Evolutionary conservation across 2,888 invertebrate species (phyloP), one percentile per base, ranked within the genome.

Genomic region (Thumatha senex): DNA sequence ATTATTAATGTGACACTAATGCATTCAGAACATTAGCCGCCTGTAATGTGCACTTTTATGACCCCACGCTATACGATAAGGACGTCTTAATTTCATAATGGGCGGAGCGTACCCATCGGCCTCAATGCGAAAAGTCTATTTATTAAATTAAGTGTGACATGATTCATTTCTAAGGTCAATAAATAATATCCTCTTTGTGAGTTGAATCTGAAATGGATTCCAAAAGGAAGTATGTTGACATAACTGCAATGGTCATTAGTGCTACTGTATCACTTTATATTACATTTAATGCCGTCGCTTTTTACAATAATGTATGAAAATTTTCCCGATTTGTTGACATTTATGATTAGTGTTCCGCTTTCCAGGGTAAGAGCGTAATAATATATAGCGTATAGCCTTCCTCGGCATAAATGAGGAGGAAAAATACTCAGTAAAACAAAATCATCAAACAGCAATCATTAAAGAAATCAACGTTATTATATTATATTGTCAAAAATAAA

Each of bases 1-100:
- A 89, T 70, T 63, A 74, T 75, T 79, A 84, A 86, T 85, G 85
- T 77, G 84, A 76, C 82, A 76, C 82, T 89, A 89, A 89, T 89
- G 88, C 82, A 78, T 69, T 72, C 70, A 63, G 70, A 67, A 78
- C 88, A 89, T 90, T 89, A 89, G 81, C 70, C 70, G 74, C 68
- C 76, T 75, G 77, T 87, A 84, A 89, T 84, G 81, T 78, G 71
- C 75, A 75, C 76, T 89, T 88, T 88, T 86, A 88, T 76, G 82
- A 80, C 72, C 70, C 71, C 67, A 72, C 75, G 74, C 67, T n/a
- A n/a, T n/a, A 54, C 78, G 84, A 86, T 86, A 84, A 77, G 72
- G 70, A 63, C 70, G 51, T 70, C 72, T 72, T 70, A 78, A 76
- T 78, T 76, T 74, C 60, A 64, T 57, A 56, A 63, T 67, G 70